Conservation (phyloP, 2,888 invertebrate species). For the Cinara cedri region DNA sequence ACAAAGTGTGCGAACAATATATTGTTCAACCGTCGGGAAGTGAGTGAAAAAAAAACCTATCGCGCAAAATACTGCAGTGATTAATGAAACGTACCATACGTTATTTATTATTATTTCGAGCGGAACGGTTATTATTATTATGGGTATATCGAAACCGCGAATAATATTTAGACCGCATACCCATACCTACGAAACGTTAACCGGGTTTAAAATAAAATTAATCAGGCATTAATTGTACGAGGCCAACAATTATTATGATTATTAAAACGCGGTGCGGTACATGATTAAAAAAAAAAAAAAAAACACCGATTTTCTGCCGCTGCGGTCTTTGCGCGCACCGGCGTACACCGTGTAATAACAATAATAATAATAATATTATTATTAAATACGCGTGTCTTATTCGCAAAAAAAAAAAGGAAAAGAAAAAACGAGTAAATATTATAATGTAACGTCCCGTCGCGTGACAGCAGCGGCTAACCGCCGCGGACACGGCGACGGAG, state of each 20-base stretch:
- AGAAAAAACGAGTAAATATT: conserved; percentile 16
- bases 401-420: neutral
- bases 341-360: neutral
- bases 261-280: neutral
- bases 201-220: neutral
- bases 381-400: neutral
- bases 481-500: neutral
- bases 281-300: neutral
- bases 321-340: neutral
- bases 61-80: too few relatives aligned
- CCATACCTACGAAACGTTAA: neutral
- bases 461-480: conserved; percentile 19
- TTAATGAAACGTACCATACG: too few relatives aligned
- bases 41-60: too few relatives aligned
- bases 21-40: too few relatives aligned
- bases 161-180: neutral
- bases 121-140: too few relatives aligned
- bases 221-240: neutral
- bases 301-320: too few relatives aligned
- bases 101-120: too few relatives aligned
- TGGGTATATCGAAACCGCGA: neutral
- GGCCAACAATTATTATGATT: neutral
- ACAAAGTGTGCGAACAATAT: too few relatives aligned
- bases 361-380: neutral
- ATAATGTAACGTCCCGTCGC: conserved; percentile 17